Base-by-base conservation (phyloP, 2,113 vertebrate genomes). In the Oryzias celebensis region DNA sequence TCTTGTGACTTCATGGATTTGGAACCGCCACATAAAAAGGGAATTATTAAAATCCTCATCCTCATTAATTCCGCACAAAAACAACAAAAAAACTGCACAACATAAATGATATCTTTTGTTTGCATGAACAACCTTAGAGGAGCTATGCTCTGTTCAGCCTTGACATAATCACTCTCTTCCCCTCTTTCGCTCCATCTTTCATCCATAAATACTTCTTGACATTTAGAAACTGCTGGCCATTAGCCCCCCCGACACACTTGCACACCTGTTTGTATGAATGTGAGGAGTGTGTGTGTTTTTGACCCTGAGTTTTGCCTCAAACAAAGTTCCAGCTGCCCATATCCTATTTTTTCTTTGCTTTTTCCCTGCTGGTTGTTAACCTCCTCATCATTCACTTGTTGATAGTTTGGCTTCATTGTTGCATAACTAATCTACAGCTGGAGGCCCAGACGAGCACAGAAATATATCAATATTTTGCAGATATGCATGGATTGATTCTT, bases 151-250 rank as follows among this genome's bases (percentile, higher is more conserved):
- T 23, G 26, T 54, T 63, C 31, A 71, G 69, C 63, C 20, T 20
- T 42, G 65, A 57, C 56, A 53, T 65, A 42, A 36, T 59, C 64
- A 64, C 71, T 63, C 41, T 71, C 65, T 78, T 57, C 63, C 59
- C 18, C 48, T 58, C 68, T 28, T 56, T 54, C 75, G 77, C 70
- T 63, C 65, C 46, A 64, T 66, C 88, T 89, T 89, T 91, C 81
- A 91, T 90, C 91, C 86, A 78, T 84, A 91, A 91, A 91, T 87
- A 88, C 82, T 79, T 67, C 65, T 68, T 92, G 90, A 91, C 90
- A 92, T 92, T 92, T 91, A 83, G 65, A 76, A 71, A 68, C 64
- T 58, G 66, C 49, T n/a, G 31, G 65, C 62, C 36, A 50, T 50
- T 36, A 68, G 48, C 70, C 57, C 64, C 43, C 52, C 28, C 16